phyloP scores from a whole-genome alignment of 2,797 vertebrate genomes.

The Amphiprion clarkii region DNA sequence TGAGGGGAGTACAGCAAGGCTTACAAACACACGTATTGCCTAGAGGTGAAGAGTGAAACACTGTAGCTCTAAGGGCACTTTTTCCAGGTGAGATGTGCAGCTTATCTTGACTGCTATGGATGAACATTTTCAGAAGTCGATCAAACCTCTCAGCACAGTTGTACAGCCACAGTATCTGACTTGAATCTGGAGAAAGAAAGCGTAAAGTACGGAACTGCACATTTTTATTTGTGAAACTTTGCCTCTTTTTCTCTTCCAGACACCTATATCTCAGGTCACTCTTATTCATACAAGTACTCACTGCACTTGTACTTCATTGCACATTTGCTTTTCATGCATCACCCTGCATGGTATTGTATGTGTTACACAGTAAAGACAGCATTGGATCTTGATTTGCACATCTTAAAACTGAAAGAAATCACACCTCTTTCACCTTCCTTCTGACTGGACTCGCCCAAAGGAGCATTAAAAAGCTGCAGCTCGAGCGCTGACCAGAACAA shows the following conservation, averaged over 20 bases:
- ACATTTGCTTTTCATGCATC: background rate
- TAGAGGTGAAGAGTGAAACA: conserved; percentile 6
- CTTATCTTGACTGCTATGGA: conserved; percentile 20
- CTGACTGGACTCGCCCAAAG: no score
- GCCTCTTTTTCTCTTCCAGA: background rate
- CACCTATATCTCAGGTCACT: background rate
- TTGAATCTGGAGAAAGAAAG: background rate
- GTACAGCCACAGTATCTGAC: background rate
- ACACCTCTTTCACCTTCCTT: no score
- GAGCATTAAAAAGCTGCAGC: no score
- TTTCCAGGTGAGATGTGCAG: background rate
- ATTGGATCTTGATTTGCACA: no score
- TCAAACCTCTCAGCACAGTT: background rate
- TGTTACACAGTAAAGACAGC: background rate
- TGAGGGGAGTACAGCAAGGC: conserved; percentile 1
- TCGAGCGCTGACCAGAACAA: no score
- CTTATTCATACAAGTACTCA: background rate
- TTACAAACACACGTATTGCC: conserved; percentile 7
- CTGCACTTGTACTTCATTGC: background rate
- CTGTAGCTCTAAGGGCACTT: conserved; percentile 1
- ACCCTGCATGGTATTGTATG: background rate
- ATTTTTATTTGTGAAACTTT: background rate
- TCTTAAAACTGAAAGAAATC: no score
- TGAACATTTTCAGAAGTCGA: conserved; percentile 15
- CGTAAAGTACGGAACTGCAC: no score